Evolutionary conservation across 1,140 invertebrate genomes (phyloP).

Genomic region (Brachionus paranguensis): DNA sequence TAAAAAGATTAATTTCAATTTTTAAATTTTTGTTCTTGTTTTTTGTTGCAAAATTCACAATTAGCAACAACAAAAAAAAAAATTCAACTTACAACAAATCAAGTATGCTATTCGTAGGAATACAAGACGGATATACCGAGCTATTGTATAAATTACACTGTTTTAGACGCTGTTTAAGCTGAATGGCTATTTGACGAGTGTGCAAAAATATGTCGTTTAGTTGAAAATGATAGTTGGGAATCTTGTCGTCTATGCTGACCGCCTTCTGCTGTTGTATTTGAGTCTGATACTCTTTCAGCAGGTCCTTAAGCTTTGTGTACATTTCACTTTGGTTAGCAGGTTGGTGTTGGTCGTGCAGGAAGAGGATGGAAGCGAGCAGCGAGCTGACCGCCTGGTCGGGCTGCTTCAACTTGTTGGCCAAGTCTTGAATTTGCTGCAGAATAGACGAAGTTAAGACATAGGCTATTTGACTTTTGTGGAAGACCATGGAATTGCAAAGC

Average conservation of each 20-base stretch:
- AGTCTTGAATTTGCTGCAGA: slow-evolving; percentile 25
- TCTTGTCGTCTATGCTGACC: not conserved
- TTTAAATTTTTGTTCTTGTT: no score
- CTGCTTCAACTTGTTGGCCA: slow-evolving; percentile 28
- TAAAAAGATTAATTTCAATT: no score
- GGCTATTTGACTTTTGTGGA: slow-evolving; percentile 29
- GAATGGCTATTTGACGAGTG: slow-evolving; percentile 24
- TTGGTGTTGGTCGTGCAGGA: slow-evolving; percentile 15
- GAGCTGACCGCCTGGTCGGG: slow-evolving; percentile 25
- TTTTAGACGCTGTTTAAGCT: slow-evolving; percentile 37
- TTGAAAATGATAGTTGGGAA: slow-evolving; percentile 8
- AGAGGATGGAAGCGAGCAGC: not conserved
- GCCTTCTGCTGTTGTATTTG: not conserved
- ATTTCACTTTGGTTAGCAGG: not conserved
- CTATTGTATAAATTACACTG: slow-evolving; percentile 39
- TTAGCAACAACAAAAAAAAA: not conserved
- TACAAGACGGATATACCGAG: slow-evolving; percentile 34
- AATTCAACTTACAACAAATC: slow-evolving; percentile 27
- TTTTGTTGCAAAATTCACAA: no score
- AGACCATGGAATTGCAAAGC: slow-evolving; percentile 28
- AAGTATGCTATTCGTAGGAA: slow-evolving; percentile 33
- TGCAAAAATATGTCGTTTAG: slow-evolving; percentile 30
- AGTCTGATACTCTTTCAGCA: slow-evolving; percentile 21
- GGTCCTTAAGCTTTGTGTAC: slow-evolving; percentile 3
- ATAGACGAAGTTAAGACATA: slow-evolving; percentile 34